Evolutionary conservation across 2,797 vertebrate genomes (phyloP).

Genomic region (Thripadectes ignobilis): DNA sequence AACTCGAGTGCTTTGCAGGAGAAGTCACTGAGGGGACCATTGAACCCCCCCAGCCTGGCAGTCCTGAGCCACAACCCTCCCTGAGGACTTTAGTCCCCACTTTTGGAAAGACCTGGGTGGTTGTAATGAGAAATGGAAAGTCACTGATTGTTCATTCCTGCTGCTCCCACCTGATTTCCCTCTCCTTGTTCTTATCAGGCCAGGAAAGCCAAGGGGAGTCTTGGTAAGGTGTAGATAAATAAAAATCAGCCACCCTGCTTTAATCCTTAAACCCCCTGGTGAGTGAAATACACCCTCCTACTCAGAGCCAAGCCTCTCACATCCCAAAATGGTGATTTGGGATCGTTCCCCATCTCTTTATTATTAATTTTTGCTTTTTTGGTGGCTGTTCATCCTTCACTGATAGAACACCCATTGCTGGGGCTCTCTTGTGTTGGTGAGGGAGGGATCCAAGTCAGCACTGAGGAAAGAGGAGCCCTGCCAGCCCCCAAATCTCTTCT

Average conservation of each 20-base stretch:
- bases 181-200: background rate
- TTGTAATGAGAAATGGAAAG: background rate
- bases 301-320: background rate
- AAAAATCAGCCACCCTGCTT: background rate
- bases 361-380: background rate
- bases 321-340: background rate
- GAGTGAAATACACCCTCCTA: background rate
- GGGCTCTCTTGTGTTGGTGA: background rate
- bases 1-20: background rate
- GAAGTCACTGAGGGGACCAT: background rate
- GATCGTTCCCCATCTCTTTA: background rate
- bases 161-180: background rate
- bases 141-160: fast-evolving
- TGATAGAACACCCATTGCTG: fast-evolving
- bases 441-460: background rate
- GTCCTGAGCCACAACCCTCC: fast-evolving
- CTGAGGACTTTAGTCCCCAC: fast-evolving
- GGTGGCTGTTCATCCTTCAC: background rate
- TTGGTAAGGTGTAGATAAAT: background rate
- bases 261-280: background rate
- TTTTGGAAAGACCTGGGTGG: background rate
- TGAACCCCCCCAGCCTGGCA: background rate
- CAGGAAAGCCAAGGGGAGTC: background rate
- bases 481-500: background rate
- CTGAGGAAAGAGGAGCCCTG: background rate